phyloP scores from a whole-genome alignment of 2,113 vertebrate genomes.

The Callithrix jacchus region DNA sequence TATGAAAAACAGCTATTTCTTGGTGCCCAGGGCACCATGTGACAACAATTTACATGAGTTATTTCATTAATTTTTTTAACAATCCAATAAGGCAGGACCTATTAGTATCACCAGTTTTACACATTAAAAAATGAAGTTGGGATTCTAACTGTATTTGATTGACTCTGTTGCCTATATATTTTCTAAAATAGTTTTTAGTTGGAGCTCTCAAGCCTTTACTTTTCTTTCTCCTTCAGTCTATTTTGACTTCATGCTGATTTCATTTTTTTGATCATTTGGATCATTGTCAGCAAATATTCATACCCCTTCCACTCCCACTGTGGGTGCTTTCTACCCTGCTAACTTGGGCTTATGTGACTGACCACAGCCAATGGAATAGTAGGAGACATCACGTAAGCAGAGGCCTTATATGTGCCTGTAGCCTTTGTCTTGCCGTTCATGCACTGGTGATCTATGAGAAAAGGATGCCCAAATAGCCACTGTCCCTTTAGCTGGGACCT shows the following conservation, averaged over 20 bases:
- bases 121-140: neutral
- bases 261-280: neutral
- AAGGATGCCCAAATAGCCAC: neutral
- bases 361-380: too few relatives aligned
- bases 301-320: neutral
- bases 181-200: conserved; percentile 17
- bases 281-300: neutral
- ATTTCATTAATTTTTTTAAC: neutral
- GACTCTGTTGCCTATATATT: neutral
- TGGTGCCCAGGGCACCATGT: neutral
- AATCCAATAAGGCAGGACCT: neutral
- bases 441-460: neutral
- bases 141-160: neutral
- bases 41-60: neutral
- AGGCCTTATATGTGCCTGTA: neutral
- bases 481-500: neutral
- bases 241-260: neutral
- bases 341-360: neutral
- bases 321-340: neutral
- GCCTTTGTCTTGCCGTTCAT: neutral
- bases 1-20: neutral
- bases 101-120: neutral
- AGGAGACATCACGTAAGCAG: neutral
- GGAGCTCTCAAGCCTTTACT: neutral
- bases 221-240: neutral